A percentile compares a stretch with the other conserved stretches of the same genome.
Conservation (phyloP, 2,797 vertebrate genomes). For the Trachurus trachurus region DNA sequence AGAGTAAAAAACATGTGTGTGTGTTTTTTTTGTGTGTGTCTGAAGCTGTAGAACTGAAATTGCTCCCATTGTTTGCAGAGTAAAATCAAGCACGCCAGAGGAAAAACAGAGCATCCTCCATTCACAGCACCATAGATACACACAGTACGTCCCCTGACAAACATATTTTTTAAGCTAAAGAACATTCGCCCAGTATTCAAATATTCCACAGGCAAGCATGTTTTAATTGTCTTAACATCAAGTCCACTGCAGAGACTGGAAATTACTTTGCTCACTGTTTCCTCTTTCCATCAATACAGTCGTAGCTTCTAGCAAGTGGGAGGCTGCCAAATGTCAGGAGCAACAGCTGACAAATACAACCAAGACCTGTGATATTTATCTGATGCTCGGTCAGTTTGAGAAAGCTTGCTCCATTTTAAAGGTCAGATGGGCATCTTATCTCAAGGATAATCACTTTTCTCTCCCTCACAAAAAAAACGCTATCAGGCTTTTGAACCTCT, state of each 20-base stretch:
- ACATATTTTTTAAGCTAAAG: constrained; percentile 11
- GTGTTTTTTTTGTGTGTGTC: constrained; percentile 18
- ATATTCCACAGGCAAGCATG: constrained; percentile 25
- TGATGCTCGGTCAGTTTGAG: constrained; percentile 60
- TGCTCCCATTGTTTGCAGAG: constrained; percentile 56
- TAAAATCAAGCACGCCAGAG: constrained; percentile 51
- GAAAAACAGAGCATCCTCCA: constrained; percentile 39
- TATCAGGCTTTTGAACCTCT: constrained; percentile 39
- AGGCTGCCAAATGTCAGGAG: constrained; percentile 69
- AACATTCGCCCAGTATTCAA: constrained; percentile 19
- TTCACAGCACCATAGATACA: constrained; percentile 36
- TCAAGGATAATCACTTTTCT: constrained; percentile 62
- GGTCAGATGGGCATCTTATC: constrained; percentile 67
- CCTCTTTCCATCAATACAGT: constrained; percentile 43
- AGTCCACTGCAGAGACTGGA: constrained; percentile 1
- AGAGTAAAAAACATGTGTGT: constrained; percentile 40
- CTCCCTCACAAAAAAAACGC: constrained; percentile 32
- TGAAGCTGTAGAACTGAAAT: constrained; percentile 29
- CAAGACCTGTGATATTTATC: constrained; percentile 76
- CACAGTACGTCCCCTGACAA: constrained; percentile 11
- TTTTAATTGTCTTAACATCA: constrained; percentile 12
- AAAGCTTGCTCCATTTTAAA: constrained; percentile 57
- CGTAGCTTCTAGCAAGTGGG: constrained; percentile 49
- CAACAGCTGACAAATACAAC: constrained; percentile 64
- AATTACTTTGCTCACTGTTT: constrained; percentile 12